These are phyloP conservation scores for Lysiphlebus fabarum DNA, from an alignment of 1,140 invertebrate species.

Conservation along the genomic window DNA sequence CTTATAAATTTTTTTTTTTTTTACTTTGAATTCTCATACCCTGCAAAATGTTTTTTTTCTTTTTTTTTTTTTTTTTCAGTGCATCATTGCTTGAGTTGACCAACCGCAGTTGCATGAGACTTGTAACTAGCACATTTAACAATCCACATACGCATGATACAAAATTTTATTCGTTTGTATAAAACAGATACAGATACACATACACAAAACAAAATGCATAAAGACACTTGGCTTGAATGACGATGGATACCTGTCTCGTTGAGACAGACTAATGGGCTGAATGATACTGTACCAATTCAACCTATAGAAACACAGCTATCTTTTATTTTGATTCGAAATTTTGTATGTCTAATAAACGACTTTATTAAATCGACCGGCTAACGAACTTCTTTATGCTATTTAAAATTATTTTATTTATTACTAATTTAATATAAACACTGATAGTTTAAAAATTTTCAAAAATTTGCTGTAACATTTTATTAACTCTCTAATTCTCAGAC, in stretches of 20 bases:
- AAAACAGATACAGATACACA: not conserved
- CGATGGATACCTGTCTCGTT: constrained; percentile 9
- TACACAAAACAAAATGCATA: not conserved
- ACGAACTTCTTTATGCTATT: constrained; percentile 10
- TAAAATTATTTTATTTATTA: too few relatives aligned
- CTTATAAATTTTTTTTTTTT: constrained; percentile 7
- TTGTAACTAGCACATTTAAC: constrained; percentile 33
- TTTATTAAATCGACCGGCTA: constrained; percentile 23
- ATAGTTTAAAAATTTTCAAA: too few relatives aligned
- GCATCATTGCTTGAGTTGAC: not conserved
- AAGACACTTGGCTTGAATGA: not conserved
- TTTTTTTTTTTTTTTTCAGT: too few relatives aligned
- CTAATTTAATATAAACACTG: too few relatives aligned
- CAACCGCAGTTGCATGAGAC: constrained; percentile 7
- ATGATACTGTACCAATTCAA: not conserved
- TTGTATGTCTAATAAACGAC: constrained; percentile 23
- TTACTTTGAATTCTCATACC: not conserved
- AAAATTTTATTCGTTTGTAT: too few relatives aligned
- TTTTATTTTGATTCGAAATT: constrained; percentile 17
- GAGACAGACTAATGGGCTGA: constrained; percentile 10
- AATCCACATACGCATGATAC: constrained; percentile 9
- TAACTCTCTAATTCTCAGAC: too few relatives aligned
- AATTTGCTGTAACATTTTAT: too few relatives aligned
- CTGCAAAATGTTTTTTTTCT: not conserved
- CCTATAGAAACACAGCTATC: too few relatives aligned